A percentile compares a stretch with the other conserved stretches of the same genome.
phyloP scores from a whole-genome alignment of 1,140 invertebrate genomes.

The Sycobia sp. region DNA sequence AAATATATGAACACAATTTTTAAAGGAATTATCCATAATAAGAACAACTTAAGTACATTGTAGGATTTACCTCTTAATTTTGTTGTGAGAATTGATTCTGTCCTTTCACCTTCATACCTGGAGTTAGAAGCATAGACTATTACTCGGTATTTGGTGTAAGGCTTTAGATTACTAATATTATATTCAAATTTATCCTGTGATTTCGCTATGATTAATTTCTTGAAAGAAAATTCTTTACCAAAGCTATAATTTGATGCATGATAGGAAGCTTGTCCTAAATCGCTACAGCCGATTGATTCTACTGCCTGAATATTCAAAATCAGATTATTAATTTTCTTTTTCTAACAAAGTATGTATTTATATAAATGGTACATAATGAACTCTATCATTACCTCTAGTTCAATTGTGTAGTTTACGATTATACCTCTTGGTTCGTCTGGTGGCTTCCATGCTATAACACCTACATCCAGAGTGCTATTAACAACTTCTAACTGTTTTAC shows the following conservation, averaged over 20 bases:
- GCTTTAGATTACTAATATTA: constrained; percentile 8
- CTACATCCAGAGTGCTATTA: neutral
- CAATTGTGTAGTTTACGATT: constrained; percentile 27
- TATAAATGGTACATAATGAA: no score
- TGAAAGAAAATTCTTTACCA: neutral
- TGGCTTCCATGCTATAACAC: neutral
- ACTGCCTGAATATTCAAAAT: constrained; percentile 10
- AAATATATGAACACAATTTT: neutral
- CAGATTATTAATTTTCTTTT: no score
- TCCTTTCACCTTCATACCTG: neutral
- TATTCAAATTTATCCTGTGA: neutral
- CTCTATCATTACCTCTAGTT: constrained; percentile 29
- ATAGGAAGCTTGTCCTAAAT: neutral
- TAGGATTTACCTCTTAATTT: neutral
- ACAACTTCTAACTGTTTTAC: constrained; percentile 11
- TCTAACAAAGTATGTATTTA: no score
- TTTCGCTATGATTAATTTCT: neutral
- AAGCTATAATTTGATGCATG: neutral
- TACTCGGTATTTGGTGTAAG: constrained; percentile 19
- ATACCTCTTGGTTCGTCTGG: constrained; percentile 14
- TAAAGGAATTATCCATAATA: no score
- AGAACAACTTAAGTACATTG: no score
- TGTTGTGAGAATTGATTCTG: neutral
- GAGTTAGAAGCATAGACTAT: constrained; percentile 12
- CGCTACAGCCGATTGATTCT: constrained; percentile 19